phyloP scores from a whole-genome alignment of 2,113 vertebrate species.

The Oenanthe melanoleuca region DNA sequence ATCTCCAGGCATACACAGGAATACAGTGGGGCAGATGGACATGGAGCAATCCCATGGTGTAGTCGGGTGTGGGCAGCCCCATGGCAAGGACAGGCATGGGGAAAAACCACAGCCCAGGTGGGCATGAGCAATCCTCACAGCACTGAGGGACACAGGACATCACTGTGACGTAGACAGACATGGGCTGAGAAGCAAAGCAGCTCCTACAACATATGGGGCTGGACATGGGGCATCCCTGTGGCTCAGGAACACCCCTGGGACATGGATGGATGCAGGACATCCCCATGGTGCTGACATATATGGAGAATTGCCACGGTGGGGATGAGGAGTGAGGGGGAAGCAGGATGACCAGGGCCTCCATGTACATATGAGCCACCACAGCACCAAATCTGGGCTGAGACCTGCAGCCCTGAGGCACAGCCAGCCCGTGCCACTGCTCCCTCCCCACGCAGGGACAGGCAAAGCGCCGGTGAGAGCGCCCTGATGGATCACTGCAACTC shows the following conservation, averaged over 20 bases:
- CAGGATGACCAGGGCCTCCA: neutral
- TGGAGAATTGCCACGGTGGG: rapidly evolving
- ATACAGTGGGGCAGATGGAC: rapidly evolving
- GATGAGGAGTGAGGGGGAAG: rapidly evolving
- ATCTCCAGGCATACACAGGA: neutral
- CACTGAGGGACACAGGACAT: neutral
- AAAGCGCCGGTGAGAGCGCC: rapidly evolving
- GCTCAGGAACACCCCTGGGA: neutral
- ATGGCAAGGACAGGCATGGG: neutral
- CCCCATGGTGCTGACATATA: rapidly evolving
- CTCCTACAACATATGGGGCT: neutral
- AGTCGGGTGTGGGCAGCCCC: neutral
- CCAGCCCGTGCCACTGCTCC: rapidly evolving
- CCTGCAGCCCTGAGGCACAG: neutral
- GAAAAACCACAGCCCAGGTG: neutral
- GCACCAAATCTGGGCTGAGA: rapidly evolving
- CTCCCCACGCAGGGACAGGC: neutral
- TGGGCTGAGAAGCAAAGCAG: neutral
- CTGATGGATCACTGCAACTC: neutral
- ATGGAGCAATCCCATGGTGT: neutral
- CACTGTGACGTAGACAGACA: rapidly evolving
- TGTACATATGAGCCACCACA: rapidly evolving
- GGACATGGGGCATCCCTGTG: neutral
- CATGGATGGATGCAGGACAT: neutral
- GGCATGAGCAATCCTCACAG: rapidly evolving